Evolutionary conservation across 1,140 invertebrate species (phyloP), one percentile per base, ranked within the genome.

Genomic region (Penaeus indicus): DNA sequence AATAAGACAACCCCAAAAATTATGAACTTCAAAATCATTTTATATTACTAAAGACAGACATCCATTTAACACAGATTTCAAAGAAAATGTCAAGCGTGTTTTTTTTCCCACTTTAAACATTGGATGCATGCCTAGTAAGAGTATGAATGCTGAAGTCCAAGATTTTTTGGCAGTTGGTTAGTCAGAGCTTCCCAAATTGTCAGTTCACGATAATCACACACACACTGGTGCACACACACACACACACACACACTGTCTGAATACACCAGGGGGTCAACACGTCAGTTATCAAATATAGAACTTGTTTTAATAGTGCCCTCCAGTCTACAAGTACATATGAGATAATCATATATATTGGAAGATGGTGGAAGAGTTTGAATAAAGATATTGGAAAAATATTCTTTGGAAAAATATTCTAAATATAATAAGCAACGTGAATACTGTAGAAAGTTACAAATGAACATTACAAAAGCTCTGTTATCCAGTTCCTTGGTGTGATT

Each of bases 291-390:
- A 75, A 75, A 69, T 69, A 69, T 25, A 69, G 64, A 22, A 64
- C 16, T 67, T 84, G 61, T 84, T 32, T 84, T 27, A 38, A 42
- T 54, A 27, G 72, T 85, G 69, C 72, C 54, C 25, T 61, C 62
- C 18, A 62, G 25, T 85, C 47, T 75, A 22, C 47, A 85, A 61
- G 54, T 75, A 72, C 38, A 85, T 19, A 42, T 69, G 27, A 69
- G 38, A 84, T 69, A 67, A 32, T 61, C 13, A 81, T 61, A 81
- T 62, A 81, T 54, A 79, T 62, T 75, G 72, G 72, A 75, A 75
- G 72, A 75, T 75, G 42, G 27, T 38, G 27, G 72, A 75, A 75
- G 72, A 75, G 42, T 38, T 75, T 75, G 27, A 32, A 54, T 54
- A 54, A 16, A 54, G 16, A 54, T 54, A 54, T 16, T 54, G 54